Evolutionary conservation across 2,888 invertebrate genomes (phyloP).

Genomic region (Coenonympha glycerion): DNA sequence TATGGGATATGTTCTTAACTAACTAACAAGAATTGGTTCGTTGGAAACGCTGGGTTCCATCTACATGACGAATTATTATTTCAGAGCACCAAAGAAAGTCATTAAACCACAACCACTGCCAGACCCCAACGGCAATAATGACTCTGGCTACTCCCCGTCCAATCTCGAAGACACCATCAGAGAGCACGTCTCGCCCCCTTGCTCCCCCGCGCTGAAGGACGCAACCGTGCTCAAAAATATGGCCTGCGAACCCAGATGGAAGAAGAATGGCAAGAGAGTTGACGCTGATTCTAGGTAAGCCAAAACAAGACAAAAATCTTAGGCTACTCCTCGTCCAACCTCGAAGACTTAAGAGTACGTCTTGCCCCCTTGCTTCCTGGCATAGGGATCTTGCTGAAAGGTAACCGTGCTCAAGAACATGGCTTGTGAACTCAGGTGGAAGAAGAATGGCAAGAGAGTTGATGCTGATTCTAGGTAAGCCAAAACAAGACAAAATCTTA

Average conservation of each 20-base stretch:
- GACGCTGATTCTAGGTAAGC: constrained; percentile 53
- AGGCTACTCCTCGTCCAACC: constrained; percentile 84
- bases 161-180: constrained; percentile 72
- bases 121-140: constrained; percentile 89
- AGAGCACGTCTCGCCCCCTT: constrained; percentile 76
- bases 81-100: constrained; percentile 50
- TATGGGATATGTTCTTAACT: no score
- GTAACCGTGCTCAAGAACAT: constrained; percentile 61
- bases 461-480: constrained; percentile 53
- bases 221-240: constrained; percentile 61
- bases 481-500: no score
- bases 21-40: no score
- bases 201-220: constrained; percentile 66
- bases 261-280: constrained; percentile 65
- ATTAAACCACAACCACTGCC: constrained; percentile 64
- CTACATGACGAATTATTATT: constrained; percentile 5
- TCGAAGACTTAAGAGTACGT: constrained; percentile 76
- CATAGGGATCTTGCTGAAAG: no score
- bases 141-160: constrained; percentile 86
- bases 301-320: no score
- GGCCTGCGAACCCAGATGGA: constrained; percentile 54
- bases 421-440: constrained; percentile 54
- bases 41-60: no score
- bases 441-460: constrained; percentile 65
- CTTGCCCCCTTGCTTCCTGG: constrained; percentile 72